Evolutionary conservation across 2,797 vertebrate genomes (phyloP), one percentile per base, ranked within the genome.

Genomic region (Nyctalus aviator): DNA sequence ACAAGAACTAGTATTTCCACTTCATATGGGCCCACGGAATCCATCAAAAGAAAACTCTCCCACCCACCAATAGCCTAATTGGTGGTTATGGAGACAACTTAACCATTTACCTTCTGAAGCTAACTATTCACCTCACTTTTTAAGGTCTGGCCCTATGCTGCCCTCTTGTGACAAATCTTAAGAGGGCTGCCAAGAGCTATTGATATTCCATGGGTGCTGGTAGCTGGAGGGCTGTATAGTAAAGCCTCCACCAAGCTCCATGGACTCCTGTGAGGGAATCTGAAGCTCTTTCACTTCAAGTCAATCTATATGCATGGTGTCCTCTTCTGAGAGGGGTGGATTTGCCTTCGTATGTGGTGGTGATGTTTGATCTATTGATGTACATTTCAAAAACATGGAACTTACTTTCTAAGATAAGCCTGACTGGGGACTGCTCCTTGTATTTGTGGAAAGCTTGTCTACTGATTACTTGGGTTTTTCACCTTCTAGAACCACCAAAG

Each of bases 401-500:
- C 8, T 48, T 44, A 35, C 35, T 84, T 92, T 89, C 79, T 75
- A 25, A 91, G 20, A 68, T 57, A 53, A 92, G 57, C 18, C 46
- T 92, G 59, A 68, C 6, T 18, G 4, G 35, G 18, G n/a, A n/a
- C 17, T 21, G 81, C 75, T 75, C 44, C n/a, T 21, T 64, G 0
- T 66, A n/a, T 73, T 27, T 15, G 9, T 18, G 14, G 8, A 71
- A 64, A 88, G 15, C 11, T 57, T 85, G 23, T 88, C 44, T 95
- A 50, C 72, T 95, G 46, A 97, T 44, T 13, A 3, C n/a, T 84
- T 25, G 82, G 81, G 55, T 93, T 90, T 75, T 66, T 96, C 92
- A 9, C 23, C 88, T 71, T 97, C 66, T 86, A 99, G 99, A 98
- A 83, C 91, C 90, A 83, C 97, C 97, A 50, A 98, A 98, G 96